phyloP scores from a whole-genome alignment of 2,888 invertebrate genomes.

The Caenorhabditis zanzibari region DNA sequence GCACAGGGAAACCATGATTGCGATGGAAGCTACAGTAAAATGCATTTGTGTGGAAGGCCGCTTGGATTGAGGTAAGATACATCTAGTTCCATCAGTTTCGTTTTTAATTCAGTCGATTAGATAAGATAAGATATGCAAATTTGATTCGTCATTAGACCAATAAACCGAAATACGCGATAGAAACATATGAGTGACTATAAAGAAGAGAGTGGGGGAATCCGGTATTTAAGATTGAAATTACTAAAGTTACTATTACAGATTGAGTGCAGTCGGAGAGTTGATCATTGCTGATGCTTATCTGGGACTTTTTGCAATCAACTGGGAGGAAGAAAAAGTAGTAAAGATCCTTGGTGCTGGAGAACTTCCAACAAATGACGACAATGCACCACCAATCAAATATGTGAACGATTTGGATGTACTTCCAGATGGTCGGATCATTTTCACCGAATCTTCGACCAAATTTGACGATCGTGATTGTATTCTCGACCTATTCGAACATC shows the following conservation, averaged over 20 bases:
- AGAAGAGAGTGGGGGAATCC: background rate
- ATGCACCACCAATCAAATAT: constrained; percentile 56
- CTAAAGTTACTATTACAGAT: constrained; percentile 37
- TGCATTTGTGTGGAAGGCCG: constrained; percentile 72
- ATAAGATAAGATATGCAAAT: constrained; percentile 39
- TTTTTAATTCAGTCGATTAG: background rate
- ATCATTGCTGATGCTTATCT: constrained; percentile 74
- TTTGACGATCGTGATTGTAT: constrained; percentile 74
- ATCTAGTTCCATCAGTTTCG: background rate
- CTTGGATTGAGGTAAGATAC: constrained; percentile 68
- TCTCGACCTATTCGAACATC: constrained; percentile 72
- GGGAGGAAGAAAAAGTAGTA: constrained; percentile 66
- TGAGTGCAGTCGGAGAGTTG: constrained; percentile 64
- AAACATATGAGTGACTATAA: background rate
- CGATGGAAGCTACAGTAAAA: constrained; percentile 69
- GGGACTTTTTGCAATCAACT: constrained; percentile 71
- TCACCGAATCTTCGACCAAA: constrained; percentile 70
- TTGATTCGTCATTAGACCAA: constrained; percentile 21
- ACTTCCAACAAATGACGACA: constrained; percentile 49
- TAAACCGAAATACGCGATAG: background rate
- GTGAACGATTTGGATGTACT: constrained; percentile 74
- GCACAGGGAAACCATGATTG: constrained; percentile 67
- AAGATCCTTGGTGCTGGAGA: constrained; percentile 68
- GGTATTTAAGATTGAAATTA: no score
- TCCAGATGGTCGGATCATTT: constrained; percentile 74